A percentile compares a stretch with the other conserved stretches of the same genome.
phyloP scores from a whole-genome alignment of 1,140 invertebrate genomes.

The Trichogramma pretiosum region DNA sequence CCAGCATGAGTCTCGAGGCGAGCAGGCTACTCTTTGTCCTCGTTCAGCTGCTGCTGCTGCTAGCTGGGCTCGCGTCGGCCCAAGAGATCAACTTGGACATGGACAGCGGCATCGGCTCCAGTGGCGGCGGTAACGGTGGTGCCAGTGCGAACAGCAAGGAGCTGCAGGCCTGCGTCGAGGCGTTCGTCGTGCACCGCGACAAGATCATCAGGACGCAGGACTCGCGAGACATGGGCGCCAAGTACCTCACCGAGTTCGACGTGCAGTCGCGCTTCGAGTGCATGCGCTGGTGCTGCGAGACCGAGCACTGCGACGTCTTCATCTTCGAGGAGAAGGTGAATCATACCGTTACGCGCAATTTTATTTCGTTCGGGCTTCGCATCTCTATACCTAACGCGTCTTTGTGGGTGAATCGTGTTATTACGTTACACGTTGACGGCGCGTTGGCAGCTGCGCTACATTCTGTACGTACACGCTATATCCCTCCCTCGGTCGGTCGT shows the following conservation, averaged over 20 bases:
- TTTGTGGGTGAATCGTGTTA: too few relatives aligned
- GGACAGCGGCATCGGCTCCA: not conserved
- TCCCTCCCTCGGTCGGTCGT: too few relatives aligned
- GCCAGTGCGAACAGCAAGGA: not conserved
- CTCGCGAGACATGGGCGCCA: conserved; percentile 76
- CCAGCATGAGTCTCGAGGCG: too few relatives aligned
- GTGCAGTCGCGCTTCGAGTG: conserved; percentile 71
- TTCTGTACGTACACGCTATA: too few relatives aligned
- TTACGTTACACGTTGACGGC: too few relatives aligned
- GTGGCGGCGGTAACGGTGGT: not conserved
- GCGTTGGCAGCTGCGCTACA: too few relatives aligned
- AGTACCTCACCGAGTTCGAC: conserved; percentile 78
- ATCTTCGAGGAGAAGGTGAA: conserved; percentile 84
- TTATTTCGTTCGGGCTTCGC: too few relatives aligned
- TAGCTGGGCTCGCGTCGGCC: too few relatives aligned
- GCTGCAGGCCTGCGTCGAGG: conserved; percentile 44
- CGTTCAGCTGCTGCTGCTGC: too few relatives aligned
- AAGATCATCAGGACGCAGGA: conserved; percentile 87
- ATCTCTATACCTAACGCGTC: too few relatives aligned
- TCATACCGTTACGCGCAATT: too few relatives aligned
- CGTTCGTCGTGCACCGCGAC: conserved; percentile 76
- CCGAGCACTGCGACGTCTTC: conserved; percentile 79
- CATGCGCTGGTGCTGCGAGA: conserved; percentile 76
- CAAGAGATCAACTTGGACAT: not conserved
- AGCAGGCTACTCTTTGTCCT: too few relatives aligned